Conservation (phyloP, 2,888 invertebrate species). For the Caenorhabditis plicata region DNA sequence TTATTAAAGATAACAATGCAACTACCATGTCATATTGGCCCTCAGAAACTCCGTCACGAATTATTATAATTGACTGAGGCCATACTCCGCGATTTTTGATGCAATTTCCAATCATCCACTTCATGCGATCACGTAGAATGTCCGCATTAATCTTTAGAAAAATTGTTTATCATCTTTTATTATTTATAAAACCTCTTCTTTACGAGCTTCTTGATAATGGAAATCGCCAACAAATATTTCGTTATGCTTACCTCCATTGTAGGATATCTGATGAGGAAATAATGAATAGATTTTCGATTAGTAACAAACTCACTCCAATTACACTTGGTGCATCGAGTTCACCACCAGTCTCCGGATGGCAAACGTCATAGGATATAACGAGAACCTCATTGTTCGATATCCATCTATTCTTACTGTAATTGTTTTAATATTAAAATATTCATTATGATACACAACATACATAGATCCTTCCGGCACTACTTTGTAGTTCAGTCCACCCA, state of each 20-base stretch:
- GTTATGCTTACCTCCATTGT: conserved; percentile 25
- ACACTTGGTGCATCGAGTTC: conserved; percentile 12
- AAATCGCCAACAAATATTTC: conserved; percentile 42
- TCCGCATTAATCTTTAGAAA: no score
- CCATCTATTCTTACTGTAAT: conserved; percentile 13
- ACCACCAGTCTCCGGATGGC: conserved; percentile 16
- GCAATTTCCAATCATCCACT: conserved; percentile 29
- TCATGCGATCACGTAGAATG: conserved; percentile 21
- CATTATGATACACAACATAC: neutral
- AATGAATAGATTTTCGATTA: neutral
- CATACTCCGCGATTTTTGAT: conserved; percentile 4
- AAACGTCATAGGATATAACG: conserved; percentile 35
- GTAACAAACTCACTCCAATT: conserved; percentile 27
- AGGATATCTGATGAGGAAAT: conserved; percentile 31
- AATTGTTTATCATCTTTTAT: no score
- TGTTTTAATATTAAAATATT: neutral
- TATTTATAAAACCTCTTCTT: conserved; percentile 41
- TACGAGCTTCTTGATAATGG: conserved; percentile 28
- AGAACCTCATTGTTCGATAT: conserved; percentile 5
- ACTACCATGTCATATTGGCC: conserved; percentile 39
- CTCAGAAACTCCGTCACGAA: conserved; percentile 46
- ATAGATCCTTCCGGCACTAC: conserved; percentile 13
- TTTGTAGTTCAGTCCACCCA: conserved; percentile 24
- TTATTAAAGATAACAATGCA: neutral
- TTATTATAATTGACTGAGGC: conserved; percentile 29